Base-by-base conservation (phyloP, 1,140 invertebrate species). In the Cecropterus lyciades region DNA sequence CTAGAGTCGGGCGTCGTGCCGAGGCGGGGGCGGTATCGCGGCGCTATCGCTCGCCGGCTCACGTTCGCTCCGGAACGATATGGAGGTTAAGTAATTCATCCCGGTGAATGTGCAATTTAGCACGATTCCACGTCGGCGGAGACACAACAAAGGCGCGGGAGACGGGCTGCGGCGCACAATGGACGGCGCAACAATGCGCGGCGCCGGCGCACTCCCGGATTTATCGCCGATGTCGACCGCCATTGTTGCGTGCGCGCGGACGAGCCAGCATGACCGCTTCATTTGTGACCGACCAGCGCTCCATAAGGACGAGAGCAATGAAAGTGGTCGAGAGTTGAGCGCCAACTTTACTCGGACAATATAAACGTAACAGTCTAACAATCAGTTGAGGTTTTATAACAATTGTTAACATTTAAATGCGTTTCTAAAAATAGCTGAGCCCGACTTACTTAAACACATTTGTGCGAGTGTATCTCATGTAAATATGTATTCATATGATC, bases 101-200 rank as follows among this genome's bases (percentile, higher is more conserved):
- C 71, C 57, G 60, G 66, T 73, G 73, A 75, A 80, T 75, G 76
- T 75, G 70, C 67, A 79, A 80, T 81, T 79, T 69, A 67, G 66
- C 70, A 71, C 49, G 70, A 70, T 64, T 69, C 68, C 66, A 69
- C 53, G 69, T 70, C 43, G 70, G 42, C 57, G 64, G 70, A 73
- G 77, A 73, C 77, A 76, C 77, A 78, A 79, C 70, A 80, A 78
- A 75, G 77, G 65, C 67, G 46, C 69, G 62, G 69, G 68, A 75
- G 75, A 71, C 67, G 68, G 71, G 63, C 68, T 65, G 60, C 45
- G 63, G 73, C 71, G 68, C 72, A 80, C 77, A 81, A 78, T 79
- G 49, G 33, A 40, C 53, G 33, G 45, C 43, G 49, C 69, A 74
- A 80, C 68, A 79, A 74, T 70, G 67, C 51, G 62, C 69, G 72